Base-by-base conservation (phyloP, 1,140 invertebrate genomes). In the Solenopsis invicta region DNA sequence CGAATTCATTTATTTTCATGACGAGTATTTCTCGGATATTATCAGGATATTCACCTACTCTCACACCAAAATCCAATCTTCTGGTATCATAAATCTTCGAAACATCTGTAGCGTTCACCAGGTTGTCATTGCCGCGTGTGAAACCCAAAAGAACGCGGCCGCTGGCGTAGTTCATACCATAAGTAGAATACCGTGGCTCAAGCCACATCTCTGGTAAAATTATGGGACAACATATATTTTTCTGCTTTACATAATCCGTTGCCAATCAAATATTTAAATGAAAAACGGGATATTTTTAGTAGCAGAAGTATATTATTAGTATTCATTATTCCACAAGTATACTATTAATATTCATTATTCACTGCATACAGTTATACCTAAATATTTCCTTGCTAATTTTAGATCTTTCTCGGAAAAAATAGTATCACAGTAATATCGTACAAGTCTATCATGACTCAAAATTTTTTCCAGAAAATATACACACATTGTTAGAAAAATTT, bases 201-300 rank as follows among this genome's bases (percentile, higher is more conserved):
- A 97, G 91, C 85, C 95, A 96, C 16, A 97, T 92, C 94, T 97
- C 96, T 96, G 88, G 62, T 72, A 92, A 92, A 87, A 87, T 82
- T 21, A 50, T 8, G 9, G 1, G 13, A 62, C 4, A n/a, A 75
- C 1, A 24, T 76, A 41, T 12, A 24, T 76, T 45, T 21, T 72
- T 52, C 45, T 29, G 2, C 52, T 52, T 72, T 37, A 37, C 16
- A 66, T 34, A 10, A n/a, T 66, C 34, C 29, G 24, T 29, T 62
- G 8, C 13, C 13, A 29, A 3, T 13, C 29, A 61, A 62, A 29
- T n/a, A 62, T 62, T 62, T 16, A 29, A 16, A 29, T 62, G 29
- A 62, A 62, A 62, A 29, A 29, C 54, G 8, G 54, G 54, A 56
- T 62, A 12, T 10, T 48, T 48, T 48, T 48, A 29, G 18, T n/a